Evolutionary conservation across 2,888 invertebrate genomes (phyloP), one percentile per base, ranked within the genome.

Genomic region (Thera britannica): DNA sequence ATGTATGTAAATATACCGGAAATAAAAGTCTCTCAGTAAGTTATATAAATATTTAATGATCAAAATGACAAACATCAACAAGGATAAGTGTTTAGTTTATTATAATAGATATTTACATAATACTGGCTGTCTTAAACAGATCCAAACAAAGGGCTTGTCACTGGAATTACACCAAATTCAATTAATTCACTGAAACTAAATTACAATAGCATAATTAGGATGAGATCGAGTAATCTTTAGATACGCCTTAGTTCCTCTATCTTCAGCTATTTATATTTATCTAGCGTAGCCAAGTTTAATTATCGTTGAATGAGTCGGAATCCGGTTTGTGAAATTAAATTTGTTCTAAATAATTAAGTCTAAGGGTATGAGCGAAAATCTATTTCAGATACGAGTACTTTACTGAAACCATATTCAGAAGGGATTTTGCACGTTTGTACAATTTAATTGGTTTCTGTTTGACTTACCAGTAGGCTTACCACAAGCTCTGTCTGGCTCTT

Each of bases 311-410:
- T 64, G 52, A 49, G 23, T 41, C n/a, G 44, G 46, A 23, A 52
- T 58, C 54, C 34, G 58, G 36, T 64, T 57, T 35, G 51, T 41
- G 51, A 58, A 64, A 65, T 60, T 57, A 35, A 60, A 55, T 49
- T 63, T 23, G 51, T 36, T 63, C 54, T 52, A 12, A 54, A 58
- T 66, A 66, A 61, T 66, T 66, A 57, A 57, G 57, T 65, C 51
- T 23, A 12, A 52, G 46, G 52, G 46, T 56, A 36, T 49, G 5
- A 38, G 51, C 64, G 51, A 48, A 65, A 59, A 59, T 48, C 65
- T 58, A 36, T 46, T 58, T 23, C n/a, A 54, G 46, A 9, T 46
- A 58, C 23, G 44, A 54, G 36, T 41, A 59, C 56, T 51, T 41
- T 9, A 51, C 55, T 41, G 48, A 55, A 60, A 44, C 56, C 38